Evolutionary conservation across 2,888 invertebrate species (phyloP), one percentile per base, ranked within the genome.

Genomic region (Parnassius apollo): DNA sequence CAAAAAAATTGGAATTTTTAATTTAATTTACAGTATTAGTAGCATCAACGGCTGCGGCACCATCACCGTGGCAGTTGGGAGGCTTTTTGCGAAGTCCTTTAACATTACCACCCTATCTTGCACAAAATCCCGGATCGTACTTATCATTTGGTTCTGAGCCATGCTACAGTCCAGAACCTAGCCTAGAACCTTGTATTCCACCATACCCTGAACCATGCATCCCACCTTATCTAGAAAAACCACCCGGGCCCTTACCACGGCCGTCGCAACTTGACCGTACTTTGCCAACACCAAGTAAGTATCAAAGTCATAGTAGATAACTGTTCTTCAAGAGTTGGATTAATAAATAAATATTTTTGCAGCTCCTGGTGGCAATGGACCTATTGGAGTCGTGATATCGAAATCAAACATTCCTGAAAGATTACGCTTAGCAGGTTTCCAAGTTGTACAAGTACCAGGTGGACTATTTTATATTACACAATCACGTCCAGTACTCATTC

Each of bases 401-500:
- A 75, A 73, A 62, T 74, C 69, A 61, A 48, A 65, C 51, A 65
- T 80, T 0, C 64, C 74, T 0, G 75, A 80, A 1, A 69, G 75
- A 1, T 73, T 88, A 0, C 71, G 70, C 9, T 13, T 69, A 2
- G 65, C 75, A 2, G 85, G 86, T 45, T 88, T 88, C 80, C 81
- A 77, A 57, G 69, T 75, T 1, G 61, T 84, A 42, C 68, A 76
- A 1, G 85, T 88, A 0, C 81, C 81, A 0, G 88, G 88, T 0
- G 89, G 89, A 4, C 76, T 75, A 4, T 77, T 89, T 71, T 86
- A 66, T 78, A 67, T 88, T 59, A 70, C 71, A 8, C 72, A 76
- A 0, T 76, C 80, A 35, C 88, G 88, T 2, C 84, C 85, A 67
- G 75, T 85, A 1, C 62, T 83, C 61, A 82, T 89, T 66, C 86